These are phyloP conservation scores for Myopa testacea DNA, from an alignment of 2,888 invertebrate genomes.

Conservation along the genomic window DNA sequence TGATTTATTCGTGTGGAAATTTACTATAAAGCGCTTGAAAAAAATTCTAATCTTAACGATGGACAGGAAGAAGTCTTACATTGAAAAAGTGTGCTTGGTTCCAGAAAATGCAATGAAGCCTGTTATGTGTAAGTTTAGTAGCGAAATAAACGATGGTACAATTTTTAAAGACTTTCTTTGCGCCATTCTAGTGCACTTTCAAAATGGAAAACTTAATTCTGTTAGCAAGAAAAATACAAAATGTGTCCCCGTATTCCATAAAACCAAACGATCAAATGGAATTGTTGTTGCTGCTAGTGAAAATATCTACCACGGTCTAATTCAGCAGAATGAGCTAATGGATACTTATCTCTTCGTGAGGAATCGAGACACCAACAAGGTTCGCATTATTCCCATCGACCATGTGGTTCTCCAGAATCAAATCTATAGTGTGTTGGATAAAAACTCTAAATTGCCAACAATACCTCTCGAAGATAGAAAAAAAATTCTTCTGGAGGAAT, in stretches of 20 bases:
- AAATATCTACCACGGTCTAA: conserved; percentile 55
- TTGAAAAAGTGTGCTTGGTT: conserved; percentile 51
- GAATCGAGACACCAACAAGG: conserved; percentile 59
- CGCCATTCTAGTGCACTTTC: conserved; percentile 60
- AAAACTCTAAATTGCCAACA: conserved; percentile 41
- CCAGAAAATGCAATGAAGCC: conserved; percentile 45
- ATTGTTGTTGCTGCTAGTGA: conserved; percentile 57
- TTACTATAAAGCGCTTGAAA: too few relatives aligned
- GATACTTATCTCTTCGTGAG: conserved; percentile 62
- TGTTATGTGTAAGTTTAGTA: conserved; percentile 56
- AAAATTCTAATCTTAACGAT: too few relatives aligned
- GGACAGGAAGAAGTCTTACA: conserved; percentile 30
- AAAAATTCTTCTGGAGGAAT: conserved; percentile 58
- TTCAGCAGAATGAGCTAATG: conserved; percentile 48
- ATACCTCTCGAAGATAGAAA: conserved; percentile 52
- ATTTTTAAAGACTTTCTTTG: too few relatives aligned
- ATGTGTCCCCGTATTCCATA: conserved; percentile 49
- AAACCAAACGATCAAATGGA: conserved; percentile 40
- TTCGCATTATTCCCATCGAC: conserved; percentile 58
- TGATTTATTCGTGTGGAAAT: too few relatives aligned
- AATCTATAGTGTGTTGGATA: conserved; percentile 56
- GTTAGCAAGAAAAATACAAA: conserved; percentile 48
- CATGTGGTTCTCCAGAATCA: conserved; percentile 58
- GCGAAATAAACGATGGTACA: background rate
- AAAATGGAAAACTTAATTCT: conserved; percentile 60